Base-by-base conservation (phyloP, 2,888 invertebrate genomes). In the Caenorhabditis wallacei region DNA sequence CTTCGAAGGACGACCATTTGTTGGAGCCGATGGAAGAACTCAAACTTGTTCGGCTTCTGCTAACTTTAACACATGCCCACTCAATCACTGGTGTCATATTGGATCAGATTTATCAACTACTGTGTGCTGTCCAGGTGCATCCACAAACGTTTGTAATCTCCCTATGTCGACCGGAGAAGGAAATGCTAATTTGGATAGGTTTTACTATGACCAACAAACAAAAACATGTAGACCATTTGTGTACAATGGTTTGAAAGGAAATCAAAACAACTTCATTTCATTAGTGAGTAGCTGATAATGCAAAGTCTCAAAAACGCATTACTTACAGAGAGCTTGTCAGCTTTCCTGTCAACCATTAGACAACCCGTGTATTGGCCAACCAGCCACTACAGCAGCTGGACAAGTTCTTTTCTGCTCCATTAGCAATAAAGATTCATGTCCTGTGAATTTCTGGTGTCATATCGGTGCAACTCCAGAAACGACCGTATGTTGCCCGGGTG, bases 351-450 rank as follows among this genome's bases (percentile, higher is more conserved):
- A 89, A 53, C 92, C 91, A 8, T 63, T 92, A 11, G 90, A 90
- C 82, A 92, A 92, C 78, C 92, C 92, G 16, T 92, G 92, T 86
- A 92, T 91, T 70, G 92, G 92, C 0, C 91, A 92, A 74, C 91
- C 91, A 7, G 92, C 92, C 11, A 89, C 88, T 26, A 89, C 89
- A 16, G 88, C 90, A 13, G 87, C 90, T 11, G 91, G 91, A 10
- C 91, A 91, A 82, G 87, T 87, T 10, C 85, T 91, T 26, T 91
- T 91, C 88, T 91, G 91, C 78, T 91, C 91, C 20, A 85, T 88
- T 40, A 90, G 90, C 20, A 91, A 91, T 80, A 89, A 88, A 56
- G 88, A 88, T 63, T 84, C 88, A 16, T 91, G 91, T 69, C 91
- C 91, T 7, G 88, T 88, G 75, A 88, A 87, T 72, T 88, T 90